phyloP scores from a whole-genome alignment of 2,888 invertebrate genomes.

The Syrphus vitripennis region DNA sequence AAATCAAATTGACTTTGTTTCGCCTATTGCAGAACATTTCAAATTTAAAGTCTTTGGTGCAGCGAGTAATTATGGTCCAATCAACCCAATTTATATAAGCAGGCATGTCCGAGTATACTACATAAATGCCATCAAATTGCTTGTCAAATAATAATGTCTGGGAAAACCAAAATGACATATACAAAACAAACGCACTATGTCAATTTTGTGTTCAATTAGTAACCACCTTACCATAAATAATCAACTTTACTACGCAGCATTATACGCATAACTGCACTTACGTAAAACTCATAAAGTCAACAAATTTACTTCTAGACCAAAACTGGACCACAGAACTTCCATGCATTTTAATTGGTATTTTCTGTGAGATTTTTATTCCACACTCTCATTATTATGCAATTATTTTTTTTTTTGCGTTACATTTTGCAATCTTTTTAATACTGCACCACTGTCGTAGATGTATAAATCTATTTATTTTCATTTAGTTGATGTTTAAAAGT shows the following conservation, averaged over 20 bases:
- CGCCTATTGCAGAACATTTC: not conserved
- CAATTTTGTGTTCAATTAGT: constrained; percentile 60
- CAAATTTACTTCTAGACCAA: constrained; percentile 54
- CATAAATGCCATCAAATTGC: constrained; percentile 7
- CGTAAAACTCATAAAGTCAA: constrained; percentile 37
- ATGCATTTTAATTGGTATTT: constrained; percentile 60
- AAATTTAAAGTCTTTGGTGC: not conserved
- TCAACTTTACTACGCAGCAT: constrained; percentile 20
- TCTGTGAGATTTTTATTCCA: not conserved
- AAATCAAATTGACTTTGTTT: not conserved
- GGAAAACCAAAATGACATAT: constrained; percentile 2
- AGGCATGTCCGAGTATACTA: not conserved
- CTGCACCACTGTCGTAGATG: not conserved
- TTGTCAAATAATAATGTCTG: constrained; percentile 15
- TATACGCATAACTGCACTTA: constrained; percentile 14
- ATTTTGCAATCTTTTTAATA: constrained; percentile 27
- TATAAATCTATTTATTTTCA: not conserved
- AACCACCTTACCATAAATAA: constrained; percentile 49
- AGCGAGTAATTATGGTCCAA: not conserved
- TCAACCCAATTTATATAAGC: not conserved
- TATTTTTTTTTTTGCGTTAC: constrained; percentile 30
- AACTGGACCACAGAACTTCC: constrained; percentile 56
- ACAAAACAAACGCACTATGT: not conserved
- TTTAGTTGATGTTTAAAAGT: not conserved
- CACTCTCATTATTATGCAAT: constrained; percentile 48